Percentiles rank a stretch among this genome's conserved stretches.
Conservation (phyloP, 2,888 invertebrate genomes). For the Bombylius major region DNA sequence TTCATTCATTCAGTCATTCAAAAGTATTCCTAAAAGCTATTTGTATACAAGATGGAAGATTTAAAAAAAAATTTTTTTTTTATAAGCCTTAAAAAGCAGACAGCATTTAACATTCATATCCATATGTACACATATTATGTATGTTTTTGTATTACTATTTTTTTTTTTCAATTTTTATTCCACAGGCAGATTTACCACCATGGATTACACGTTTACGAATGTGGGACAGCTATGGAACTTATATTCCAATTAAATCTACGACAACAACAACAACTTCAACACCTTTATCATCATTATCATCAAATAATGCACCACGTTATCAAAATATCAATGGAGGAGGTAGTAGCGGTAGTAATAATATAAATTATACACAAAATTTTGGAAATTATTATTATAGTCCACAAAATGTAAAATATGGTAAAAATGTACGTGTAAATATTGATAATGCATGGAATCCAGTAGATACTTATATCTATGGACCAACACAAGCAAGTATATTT, state of each 20-base stretch:
- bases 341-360: conserved; percentile 10
- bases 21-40: not conserved
- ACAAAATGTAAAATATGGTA: conserved; percentile 34
- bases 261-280: conserved; percentile 30
- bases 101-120: too few relatives aligned
- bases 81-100: too few relatives aligned
- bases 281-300: conserved; percentile 14
- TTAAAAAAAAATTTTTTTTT: too few relatives aligned
- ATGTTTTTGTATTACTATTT: too few relatives aligned
- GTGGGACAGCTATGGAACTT: conserved; percentile 56
- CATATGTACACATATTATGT: too few relatives aligned
- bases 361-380: conserved; percentile 30
- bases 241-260: conserved; percentile 34
- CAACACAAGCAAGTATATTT: conserved; percentile 36
- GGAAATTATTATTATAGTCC: conserved; percentile 35
- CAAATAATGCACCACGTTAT: conserved; percentile 14
- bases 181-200: conserved; percentile 35
- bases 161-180: too few relatives aligned
- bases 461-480: conserved; percentile 37
- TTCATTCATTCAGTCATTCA: conserved; percentile 16
- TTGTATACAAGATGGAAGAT: conserved; percentile 2
- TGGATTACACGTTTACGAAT: conserved; percentile 61
- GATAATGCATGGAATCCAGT: conserved; percentile 38
- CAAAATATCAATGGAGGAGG: conserved; percentile 10
- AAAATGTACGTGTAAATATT: conserved; percentile 34